Evolutionary conservation across 2,113 vertebrate species (phyloP).

Genomic region (Eidolon helvum): DNA sequence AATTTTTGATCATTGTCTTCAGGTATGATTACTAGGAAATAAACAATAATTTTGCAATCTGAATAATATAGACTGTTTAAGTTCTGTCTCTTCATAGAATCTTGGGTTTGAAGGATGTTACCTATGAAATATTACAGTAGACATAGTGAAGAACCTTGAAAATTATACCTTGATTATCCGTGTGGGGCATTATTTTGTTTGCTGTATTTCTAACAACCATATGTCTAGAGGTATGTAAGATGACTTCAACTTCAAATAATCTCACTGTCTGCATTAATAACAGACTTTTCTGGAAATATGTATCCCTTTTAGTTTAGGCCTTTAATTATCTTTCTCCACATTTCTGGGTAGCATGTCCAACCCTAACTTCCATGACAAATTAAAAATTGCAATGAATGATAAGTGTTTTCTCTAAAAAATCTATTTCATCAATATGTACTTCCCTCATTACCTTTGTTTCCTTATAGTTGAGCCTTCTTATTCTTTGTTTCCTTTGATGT

Average conservation of each 20-base stretch:
- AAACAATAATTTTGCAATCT: not conserved
- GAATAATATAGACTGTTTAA: not conserved
- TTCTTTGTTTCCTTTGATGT: not conserved
- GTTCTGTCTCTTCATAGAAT: not conserved
- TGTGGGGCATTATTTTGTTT: not conserved
- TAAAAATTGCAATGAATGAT: not conserved
- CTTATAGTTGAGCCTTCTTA: not conserved
- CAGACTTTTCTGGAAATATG: not conserved
- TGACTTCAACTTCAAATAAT: not conserved
- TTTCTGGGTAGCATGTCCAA: not conserved
- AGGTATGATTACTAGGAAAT: not conserved
- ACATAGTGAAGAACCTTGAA: not conserved
- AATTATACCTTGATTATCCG: not conserved
- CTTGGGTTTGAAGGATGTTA: not conserved
- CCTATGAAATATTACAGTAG: not conserved
- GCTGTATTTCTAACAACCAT: not conserved
- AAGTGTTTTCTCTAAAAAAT: not conserved
- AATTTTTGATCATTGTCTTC: not conserved
- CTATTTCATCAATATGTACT: not conserved
- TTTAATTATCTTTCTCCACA: not conserved
- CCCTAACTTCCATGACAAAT: fast-evolving
- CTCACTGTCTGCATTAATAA: not conserved
- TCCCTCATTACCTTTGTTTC: not conserved
- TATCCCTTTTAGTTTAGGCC: not conserved
- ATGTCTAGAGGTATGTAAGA: not conserved